Evolutionary conservation across 2,888 invertebrate genomes (phyloP), one percentile per base, ranked within the genome.

Genomic region (Apodemia duryi): DNA sequence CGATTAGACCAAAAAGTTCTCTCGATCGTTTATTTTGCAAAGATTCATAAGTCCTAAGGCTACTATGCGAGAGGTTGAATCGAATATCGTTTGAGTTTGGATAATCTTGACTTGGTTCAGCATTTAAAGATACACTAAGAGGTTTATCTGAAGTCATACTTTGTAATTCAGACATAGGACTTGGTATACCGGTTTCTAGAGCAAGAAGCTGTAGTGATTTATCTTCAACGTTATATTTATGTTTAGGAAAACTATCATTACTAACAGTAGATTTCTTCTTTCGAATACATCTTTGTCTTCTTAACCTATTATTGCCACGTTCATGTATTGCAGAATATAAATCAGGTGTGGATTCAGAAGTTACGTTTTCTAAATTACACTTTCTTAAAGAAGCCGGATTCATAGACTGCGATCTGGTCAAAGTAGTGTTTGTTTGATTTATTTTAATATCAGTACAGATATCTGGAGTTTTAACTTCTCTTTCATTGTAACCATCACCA

Each of bases 211-310:
- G 82, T 2, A 77, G 77, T 6, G 82, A 80, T 74, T 86, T 87
- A 1, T 73, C 66, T 65, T 81, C 78, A 9, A 64, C 62, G 65
- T 74, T 77, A 51, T n/a, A 51, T 69, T 79, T 83, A 21, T 74
- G 78, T 69, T 81, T 84, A 74, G 80, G 83, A 61, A 81, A 74
- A 67, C 87, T 90, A 63, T 90, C 89, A 43, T 86, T 88, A 66
- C 89, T 90, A 0, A 85, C 82, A 13, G 87, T 88, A 2, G 88
- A 90, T 69, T 92, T 92, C 71, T 93, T 91, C 69, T 93, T 86
- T 3, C 94, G 82, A 21, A 94, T 93, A 72, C 94, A 94, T 71
- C 86, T 91, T 76, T 94, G 94, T 29, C 94, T 83, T 77, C 91
- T 93, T 49, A 94, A 77, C 66, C 86, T 82, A 6, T 86, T 74